A percentile compares a stretch with the other conserved stretches of the same genome.
Evolutionary conservation across 2,888 invertebrate species (phyloP).

Genomic region (Sarcophaga rosellei): DNA sequence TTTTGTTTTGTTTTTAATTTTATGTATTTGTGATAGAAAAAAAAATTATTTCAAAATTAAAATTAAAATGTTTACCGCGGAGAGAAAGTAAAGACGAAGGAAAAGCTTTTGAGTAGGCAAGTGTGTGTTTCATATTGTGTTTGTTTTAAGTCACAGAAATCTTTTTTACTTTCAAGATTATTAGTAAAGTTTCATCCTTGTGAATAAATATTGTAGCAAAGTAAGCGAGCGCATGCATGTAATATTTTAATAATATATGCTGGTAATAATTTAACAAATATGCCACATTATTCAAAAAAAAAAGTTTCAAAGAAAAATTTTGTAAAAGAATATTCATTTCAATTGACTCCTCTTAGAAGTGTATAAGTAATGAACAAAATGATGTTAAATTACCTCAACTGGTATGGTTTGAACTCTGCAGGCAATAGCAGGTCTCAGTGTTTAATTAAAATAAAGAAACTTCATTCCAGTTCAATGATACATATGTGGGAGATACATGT

Average conservation of each 20-base stretch:
- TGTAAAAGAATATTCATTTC: neutral
- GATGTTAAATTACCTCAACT: no score
- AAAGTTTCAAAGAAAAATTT: neutral
- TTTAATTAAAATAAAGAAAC: no score
- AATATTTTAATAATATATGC: constrained; percentile 42
- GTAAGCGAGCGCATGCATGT: neutral
- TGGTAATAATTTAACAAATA: constrained; percentile 60
- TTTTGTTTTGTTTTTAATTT: neutral
- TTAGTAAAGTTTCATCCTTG: constrained; percentile 44
- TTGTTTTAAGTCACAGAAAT: neutral
- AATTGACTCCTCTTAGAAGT: neutral
- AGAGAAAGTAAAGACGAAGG: neutral
- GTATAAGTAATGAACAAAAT: neutral
- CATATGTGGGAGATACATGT: no score
- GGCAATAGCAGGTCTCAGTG: no score
- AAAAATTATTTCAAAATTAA: neutral
- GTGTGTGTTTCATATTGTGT: neutral
- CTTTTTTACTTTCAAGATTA: constrained; percentile 29
- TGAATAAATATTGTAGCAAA: constrained; percentile 34
- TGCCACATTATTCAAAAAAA: constrained; percentile 58
- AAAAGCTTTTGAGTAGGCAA: neutral
- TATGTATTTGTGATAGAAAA: no score
- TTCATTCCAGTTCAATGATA: no score
- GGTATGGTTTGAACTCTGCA: no score
- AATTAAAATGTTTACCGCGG: neutral